Conservation (phyloP, 2,888 invertebrate genomes). For the Entomobrya proxima region DNA sequence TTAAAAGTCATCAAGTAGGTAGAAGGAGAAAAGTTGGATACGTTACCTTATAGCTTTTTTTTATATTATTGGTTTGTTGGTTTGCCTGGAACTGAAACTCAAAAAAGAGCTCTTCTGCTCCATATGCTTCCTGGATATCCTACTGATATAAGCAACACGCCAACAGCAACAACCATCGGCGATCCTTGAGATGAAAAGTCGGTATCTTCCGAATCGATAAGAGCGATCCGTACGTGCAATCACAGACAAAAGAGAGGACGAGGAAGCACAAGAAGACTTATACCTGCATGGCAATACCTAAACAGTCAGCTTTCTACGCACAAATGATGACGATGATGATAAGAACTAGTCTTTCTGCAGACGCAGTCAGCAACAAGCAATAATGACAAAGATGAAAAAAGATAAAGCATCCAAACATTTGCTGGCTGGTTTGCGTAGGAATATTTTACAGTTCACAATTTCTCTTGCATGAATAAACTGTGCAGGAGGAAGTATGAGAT, state of each 20-base stretch:
- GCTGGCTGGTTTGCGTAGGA: neutral
- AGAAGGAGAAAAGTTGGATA: neutral
- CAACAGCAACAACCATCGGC: neutral
- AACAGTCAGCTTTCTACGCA: constrained; percentile 20
- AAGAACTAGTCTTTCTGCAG: neutral
- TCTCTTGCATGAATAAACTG: neutral
- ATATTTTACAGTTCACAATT: neutral
- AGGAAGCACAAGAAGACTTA: neutral
- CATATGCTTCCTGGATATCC: constrained; percentile 1
- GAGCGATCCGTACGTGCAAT: neutral
- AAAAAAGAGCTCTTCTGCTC: neutral
- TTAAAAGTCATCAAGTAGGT: constrained; percentile 52
- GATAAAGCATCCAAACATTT: neutral
- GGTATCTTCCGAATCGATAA: neutral
- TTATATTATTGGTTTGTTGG: neutral
- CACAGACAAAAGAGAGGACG: neutral
- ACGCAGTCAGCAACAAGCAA: constrained; percentile 15
- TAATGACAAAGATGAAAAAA: neutral
- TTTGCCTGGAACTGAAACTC: neutral
- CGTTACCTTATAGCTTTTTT: neutral
- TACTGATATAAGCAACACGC: neutral
- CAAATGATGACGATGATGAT: constrained; percentile 3
- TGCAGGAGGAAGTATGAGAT: neutral
- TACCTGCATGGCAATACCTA: constrained; percentile 13
- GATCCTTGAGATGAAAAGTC: constrained; percentile 32